Evolutionary conservation across 2,797 vertebrate species (phyloP), one percentile per base, ranked within the genome.

Genomic region (Rhinatrema bivittatum): DNA sequence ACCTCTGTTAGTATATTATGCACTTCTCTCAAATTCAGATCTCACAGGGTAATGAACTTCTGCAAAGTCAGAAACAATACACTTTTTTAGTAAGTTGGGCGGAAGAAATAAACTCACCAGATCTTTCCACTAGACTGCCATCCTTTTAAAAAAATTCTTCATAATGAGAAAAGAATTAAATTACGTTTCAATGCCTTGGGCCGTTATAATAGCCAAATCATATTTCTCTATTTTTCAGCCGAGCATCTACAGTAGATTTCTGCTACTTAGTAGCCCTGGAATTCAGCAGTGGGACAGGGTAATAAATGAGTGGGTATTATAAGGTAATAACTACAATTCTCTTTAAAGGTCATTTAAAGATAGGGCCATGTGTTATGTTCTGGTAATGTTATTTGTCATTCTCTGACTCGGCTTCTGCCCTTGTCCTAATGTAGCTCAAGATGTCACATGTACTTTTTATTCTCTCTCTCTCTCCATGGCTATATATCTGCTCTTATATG

Each of bases 301-400:
- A 70, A 78, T 67, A 74, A 68, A 79, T 69, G 64, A 65, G 44
- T 40, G 43, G 64, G 57, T 74, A 74, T 64, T 72, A 38, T 56
- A 55, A 69, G 67, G 65, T 70, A 83, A 73, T 81, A 77, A 82
- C 60, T 78, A 81, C 59, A 79, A 80, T 85, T 87, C 68, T 66
- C 54, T 72, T 59, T 80, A 77, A 88, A 89, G 86, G 83, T 90
- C 85, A 87, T 70, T 45, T 41, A 61, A 57, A 82, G 60, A 82
- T 71, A 70, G 72, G 60, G 68, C 74, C n/a, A n/a, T 63, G 57
- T 69, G 75, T 67, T 64, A 60, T 46, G 34, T 39, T 65, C 60
- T 69, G 15, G 65, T 83, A 83, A 81, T 76, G 70, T 59, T 69
- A 52, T 63, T 63, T 70, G 50, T 72, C 69, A 72, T 69, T 63